Evolutionary conservation across 2,113 vertebrate species (phyloP).

Genomic region (Alces alces): DNA sequence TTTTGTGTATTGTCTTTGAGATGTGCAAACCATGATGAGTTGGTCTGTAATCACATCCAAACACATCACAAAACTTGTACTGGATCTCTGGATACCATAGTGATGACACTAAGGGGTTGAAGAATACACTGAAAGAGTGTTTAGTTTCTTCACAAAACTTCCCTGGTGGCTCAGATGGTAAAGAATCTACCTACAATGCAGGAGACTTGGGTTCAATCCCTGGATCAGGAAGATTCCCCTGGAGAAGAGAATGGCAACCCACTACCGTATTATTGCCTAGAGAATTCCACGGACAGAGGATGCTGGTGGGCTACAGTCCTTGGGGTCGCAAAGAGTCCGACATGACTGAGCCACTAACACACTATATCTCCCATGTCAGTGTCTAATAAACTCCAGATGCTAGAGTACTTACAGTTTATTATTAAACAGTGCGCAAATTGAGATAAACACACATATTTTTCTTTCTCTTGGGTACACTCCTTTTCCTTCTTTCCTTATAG

Average conservation of each 20-base stretch:
- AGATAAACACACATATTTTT: not conserved
- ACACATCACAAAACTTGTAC: not conserved
- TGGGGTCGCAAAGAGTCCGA: not conserved
- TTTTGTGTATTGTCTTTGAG: not conserved
- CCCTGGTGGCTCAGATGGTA: not conserved
- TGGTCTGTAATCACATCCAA: not conserved
- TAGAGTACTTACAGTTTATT: not conserved
- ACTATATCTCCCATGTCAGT: rapidly evolving
- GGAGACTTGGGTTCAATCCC: not conserved
- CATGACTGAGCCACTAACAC: not conserved
- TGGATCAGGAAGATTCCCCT: not conserved
- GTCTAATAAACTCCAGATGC: not conserved
- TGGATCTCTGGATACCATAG: not conserved
- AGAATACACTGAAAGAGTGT: not conserved
- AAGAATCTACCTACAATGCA: not conserved
- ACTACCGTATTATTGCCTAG: not conserved
- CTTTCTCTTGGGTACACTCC: not conserved
- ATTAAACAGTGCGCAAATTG: not conserved
- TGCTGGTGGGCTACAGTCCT: not conserved
- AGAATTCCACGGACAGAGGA: not conserved
- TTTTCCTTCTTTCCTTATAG: not conserved
- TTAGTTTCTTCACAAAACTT: not conserved
- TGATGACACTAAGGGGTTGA: not conserved
- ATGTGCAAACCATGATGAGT: not conserved
- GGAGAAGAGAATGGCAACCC: not conserved